A percentile compares a stretch with the other conserved stretches of the same genome.
Evolutionary conservation across 1,140 invertebrate genomes (phyloP).

Genomic region (Chironomus tepperi): DNA sequence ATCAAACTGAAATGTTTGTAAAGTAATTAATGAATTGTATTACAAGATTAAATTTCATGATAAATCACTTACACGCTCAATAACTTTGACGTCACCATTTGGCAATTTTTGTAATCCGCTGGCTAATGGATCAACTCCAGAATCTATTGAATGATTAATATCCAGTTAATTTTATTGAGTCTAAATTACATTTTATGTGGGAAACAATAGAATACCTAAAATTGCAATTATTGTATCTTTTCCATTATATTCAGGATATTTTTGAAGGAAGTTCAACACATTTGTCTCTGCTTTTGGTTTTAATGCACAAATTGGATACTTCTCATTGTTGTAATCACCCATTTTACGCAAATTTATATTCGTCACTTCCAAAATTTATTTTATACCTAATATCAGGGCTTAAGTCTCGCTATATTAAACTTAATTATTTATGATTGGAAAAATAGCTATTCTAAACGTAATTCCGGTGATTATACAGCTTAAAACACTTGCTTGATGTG

Average conservation of each 20-base stretch:
- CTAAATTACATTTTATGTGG: not conserved
- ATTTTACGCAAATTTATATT: slow-evolving; percentile 30
- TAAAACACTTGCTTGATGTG: no score
- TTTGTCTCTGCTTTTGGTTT: slow-evolving; percentile 95
- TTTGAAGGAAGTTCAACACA: slow-evolving; percentile 75
- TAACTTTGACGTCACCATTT: slow-evolving; percentile 78
- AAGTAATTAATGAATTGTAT: not conserved
- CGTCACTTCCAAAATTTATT: no score
- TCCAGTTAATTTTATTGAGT: not conserved
- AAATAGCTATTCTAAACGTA: no score
- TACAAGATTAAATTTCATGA: not conserved
- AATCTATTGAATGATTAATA: slow-evolving; percentile 49
- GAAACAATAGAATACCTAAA: slow-evolving; percentile 42
- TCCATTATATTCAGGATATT: slow-evolving; percentile 91
- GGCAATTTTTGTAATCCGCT: slow-evolving; percentile 67
- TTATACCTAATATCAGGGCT: no score
- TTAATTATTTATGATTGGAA: no score
- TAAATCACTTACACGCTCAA: slow-evolving; percentile 56
- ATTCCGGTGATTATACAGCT: no score
- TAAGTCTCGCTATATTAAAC: no score
- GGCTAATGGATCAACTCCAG: slow-evolving; percentile 93
- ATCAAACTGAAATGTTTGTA: slow-evolving; percentile 51
- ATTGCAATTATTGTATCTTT: slow-evolving; percentile 86
- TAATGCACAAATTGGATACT: slow-evolving; percentile 73
- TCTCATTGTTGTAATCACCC: slow-evolving; percentile 55